Conservation (phyloP, 2,113 vertebrate species). For the Notothenia rossii region DNA sequence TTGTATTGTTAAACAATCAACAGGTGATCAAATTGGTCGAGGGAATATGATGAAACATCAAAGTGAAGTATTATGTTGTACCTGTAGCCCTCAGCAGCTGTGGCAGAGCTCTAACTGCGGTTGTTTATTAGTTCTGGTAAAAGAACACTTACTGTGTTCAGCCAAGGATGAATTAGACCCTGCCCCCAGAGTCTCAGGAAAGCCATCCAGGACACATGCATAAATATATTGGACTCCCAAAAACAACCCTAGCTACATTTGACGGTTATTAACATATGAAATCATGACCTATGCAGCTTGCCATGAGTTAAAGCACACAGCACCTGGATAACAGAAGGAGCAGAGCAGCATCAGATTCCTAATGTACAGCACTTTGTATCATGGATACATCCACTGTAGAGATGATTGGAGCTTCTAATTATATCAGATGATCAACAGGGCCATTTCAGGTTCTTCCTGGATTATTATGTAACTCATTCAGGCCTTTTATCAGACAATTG, state of each 20-base stretch:
- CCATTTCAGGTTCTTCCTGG: constrained; percentile 5
- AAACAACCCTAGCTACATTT: neutral
- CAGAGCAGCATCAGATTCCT: constrained; percentile 31
- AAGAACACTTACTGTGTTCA: constrained; percentile 15
- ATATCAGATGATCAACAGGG: constrained; percentile 31
- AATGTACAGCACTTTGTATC: constrained; percentile 36
- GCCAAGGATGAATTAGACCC: constrained; percentile 19
- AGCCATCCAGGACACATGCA: constrained; percentile 21
- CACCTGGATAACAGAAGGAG: constrained; percentile 19
- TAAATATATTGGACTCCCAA: neutral
- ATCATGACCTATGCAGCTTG: constrained; percentile 23
- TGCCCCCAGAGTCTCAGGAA: constrained; percentile 62
- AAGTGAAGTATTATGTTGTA: constrained; percentile 17
- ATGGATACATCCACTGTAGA: neutral
- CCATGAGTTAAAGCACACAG: neutral
- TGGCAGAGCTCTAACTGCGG: constrained; percentile 25
- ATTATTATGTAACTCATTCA: constrained; percentile 21
- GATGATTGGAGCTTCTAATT: constrained; percentile 3
- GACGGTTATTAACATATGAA: too few species aligned
- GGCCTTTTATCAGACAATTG: neutral
- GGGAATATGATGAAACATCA: too few species aligned
- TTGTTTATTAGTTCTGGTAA: constrained; percentile 37
- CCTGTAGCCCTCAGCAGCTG: constrained; percentile 3
- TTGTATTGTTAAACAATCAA: constrained; percentile 3
- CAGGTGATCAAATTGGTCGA: too few species aligned